Percentiles rank a stretch among this genome's conserved stretches.
Conservation (phyloP, 2,888 invertebrate species). For the Kuschelorhynchus macadamiae region DNA sequence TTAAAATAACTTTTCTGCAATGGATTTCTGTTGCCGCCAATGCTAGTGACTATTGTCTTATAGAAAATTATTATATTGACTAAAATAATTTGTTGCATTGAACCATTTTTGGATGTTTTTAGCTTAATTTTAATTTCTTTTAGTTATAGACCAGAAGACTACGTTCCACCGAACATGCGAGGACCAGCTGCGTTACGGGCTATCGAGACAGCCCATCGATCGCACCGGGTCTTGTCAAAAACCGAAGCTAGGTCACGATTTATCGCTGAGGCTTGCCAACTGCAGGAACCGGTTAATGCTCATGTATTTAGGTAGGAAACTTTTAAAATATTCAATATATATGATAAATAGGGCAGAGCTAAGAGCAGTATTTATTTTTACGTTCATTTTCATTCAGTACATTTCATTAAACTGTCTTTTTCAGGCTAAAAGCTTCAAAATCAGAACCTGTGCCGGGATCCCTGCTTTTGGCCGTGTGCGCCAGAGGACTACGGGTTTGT, state of each 20-base stretch:
- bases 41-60: too few relatives aligned
- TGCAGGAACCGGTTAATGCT: slow-evolving; percentile 90
- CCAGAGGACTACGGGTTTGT: slow-evolving; percentile 91
- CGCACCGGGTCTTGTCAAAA: slow-evolving; percentile 82
- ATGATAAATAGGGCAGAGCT: too few relatives aligned
- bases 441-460: slow-evolving; percentile 82
- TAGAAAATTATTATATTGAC: too few relatives aligned
- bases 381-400: too few relatives aligned
- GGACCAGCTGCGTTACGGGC: slow-evolving; percentile 72
- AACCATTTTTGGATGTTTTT: too few relatives aligned
- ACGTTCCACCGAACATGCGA: slow-evolving; percentile 81
- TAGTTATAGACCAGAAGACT: slow-evolving; percentile 85
- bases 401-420: too few relatives aligned
- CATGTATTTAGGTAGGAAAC: slow-evolving; percentile 76
- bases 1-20: too few relatives aligned
- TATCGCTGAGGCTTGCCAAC: slow-evolving; percentile 88
- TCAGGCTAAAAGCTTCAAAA: slow-evolving; percentile 82
- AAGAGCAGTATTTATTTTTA: too few relatives aligned
- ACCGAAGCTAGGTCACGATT: slow-evolving; percentile 89
- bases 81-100: too few relatives aligned
- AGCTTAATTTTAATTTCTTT: too few relatives aligned
- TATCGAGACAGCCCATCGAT: slow-evolving; percentile 84
- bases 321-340: not conserved
- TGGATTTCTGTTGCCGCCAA: too few relatives aligned
- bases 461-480: slow-evolving; percentile 92